These are phyloP conservation scores for Mycalesis mineus DNA, from an alignment of 2,888 invertebrate genomes.

Conservation along the genomic window DNA sequence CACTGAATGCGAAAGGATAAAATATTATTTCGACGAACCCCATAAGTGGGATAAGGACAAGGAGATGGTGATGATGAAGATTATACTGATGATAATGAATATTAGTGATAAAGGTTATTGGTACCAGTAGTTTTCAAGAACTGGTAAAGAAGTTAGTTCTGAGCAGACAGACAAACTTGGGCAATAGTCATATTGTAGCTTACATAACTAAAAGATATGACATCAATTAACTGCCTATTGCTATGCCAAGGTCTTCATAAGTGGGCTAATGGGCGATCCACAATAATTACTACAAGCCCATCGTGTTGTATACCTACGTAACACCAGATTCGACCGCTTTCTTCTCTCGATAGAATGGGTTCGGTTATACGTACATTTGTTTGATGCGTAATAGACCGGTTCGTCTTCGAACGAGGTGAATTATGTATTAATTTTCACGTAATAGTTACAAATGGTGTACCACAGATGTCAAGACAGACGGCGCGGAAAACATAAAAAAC, in stretches of 20 bases:
- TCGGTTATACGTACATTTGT: background rate
- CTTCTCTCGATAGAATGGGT: constrained; percentile 9
- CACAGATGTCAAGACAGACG: no score
- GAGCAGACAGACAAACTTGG: no score
- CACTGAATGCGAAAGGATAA: no score
- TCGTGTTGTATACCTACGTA: constrained; percentile 7
- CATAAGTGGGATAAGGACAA: no score
- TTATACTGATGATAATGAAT: no score
- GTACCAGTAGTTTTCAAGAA: no score
- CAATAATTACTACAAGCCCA: constrained; percentile 3
- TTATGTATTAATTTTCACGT: constrained; percentile 5
- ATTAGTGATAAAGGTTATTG: no score
- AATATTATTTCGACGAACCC: no score
- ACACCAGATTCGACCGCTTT: constrained; percentile 20
- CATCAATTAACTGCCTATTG: background rate
- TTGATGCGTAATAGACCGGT: constrained; percentile 19
- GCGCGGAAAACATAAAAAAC: no score
- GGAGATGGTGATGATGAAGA: no score
- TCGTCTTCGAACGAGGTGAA: background rate
- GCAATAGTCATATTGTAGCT: background rate
- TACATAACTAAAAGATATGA: background rate
- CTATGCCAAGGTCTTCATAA: constrained; percentile 18
- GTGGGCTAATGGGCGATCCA: constrained; percentile 17
- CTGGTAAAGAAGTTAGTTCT: no score
- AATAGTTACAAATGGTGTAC: constrained; percentile 3